Percentiles rank a stretch among this genome's conserved stretches.
Evolutionary conservation across 2,888 invertebrate species (phyloP).

Genomic region (Patella pellucida): DNA sequence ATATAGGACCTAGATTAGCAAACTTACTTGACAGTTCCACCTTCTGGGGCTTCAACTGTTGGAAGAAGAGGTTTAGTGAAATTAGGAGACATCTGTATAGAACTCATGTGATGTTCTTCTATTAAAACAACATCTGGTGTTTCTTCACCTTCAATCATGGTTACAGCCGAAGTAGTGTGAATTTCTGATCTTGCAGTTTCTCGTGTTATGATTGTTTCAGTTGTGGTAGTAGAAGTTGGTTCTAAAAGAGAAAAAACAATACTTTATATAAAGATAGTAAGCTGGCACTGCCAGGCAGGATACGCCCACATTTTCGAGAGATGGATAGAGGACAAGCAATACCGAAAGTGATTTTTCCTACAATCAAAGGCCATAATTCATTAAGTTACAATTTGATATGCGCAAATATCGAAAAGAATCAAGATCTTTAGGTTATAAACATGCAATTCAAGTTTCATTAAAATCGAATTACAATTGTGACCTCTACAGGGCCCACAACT

Average conservation of each 20-base stretch:
- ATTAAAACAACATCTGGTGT: conserved; percentile 48
- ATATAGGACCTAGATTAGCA: no score
- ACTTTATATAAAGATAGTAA: background rate
- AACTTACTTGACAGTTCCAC: conserved; percentile 64
- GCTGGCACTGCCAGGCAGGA: no score
- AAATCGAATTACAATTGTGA: no score
- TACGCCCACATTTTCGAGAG: no score
- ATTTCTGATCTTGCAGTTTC: conserved; percentile 35
- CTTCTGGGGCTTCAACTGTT: conserved; percentile 58
- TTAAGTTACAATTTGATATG: no score
- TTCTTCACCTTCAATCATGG: conserved; percentile 48
- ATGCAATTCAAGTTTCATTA: no score
- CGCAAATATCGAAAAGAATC: no score
- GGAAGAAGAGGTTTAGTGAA: conserved; percentile 77
- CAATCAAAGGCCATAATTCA: no score
- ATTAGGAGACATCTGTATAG: conserved; percentile 61
- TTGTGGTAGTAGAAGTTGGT: conserved; percentile 30
- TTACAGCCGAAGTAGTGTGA: conserved; percentile 25
- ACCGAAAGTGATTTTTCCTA: no score
- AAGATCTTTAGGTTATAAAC: no score
- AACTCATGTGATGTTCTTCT: conserved; percentile 43
- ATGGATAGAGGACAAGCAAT: no score
- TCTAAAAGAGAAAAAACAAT: conserved; percentile 22
- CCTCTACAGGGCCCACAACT: no score
- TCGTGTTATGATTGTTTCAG: conserved; percentile 24